Percentiles rank a stretch among this genome's conserved stretches.
Conservation (phyloP, 64 coral and sea anemone species). For the Pocillopora verrucosa region DNA sequence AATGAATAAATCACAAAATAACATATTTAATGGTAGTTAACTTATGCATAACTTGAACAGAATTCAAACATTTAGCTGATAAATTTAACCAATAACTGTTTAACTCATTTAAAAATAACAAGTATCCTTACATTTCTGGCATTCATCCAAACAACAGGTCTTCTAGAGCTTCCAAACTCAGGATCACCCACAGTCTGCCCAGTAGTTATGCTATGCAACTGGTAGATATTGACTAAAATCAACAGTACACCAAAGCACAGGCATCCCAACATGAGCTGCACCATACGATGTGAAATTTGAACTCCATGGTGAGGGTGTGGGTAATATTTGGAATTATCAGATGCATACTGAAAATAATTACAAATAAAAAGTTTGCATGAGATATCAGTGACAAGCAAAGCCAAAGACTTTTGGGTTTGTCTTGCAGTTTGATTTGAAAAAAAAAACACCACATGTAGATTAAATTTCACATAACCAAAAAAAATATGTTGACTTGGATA, state of each 20-base stretch:
- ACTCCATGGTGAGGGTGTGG: slow-evolving; percentile 31
- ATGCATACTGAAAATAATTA: slow-evolving; percentile 15
- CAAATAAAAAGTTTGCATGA: background rate
- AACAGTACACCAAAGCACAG: slow-evolving; percentile 77
- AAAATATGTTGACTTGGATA: no score
- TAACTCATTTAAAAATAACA: no score
- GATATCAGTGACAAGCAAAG: background rate
- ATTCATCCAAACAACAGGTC: slow-evolving; percentile 78
- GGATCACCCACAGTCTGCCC: slow-evolving; percentile 41
- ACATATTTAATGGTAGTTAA: no score
- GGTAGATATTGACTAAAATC: slow-evolving; percentile 79
- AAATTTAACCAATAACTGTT: no score
- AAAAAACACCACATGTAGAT: no score
- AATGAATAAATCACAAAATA: no score
- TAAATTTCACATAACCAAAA: no score
- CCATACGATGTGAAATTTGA: slow-evolving; percentile 44
- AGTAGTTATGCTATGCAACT: slow-evolving; percentile 69
- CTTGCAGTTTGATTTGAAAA: no score
- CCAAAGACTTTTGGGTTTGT: no score
- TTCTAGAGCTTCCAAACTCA: slow-evolving; percentile 43
- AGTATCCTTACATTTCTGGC: slow-evolving; percentile 78
- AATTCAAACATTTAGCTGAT: no score
- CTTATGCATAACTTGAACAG: no score
- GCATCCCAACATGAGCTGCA: slow-evolving; percentile 52
- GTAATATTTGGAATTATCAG: slow-evolving; percentile 51